These are phyloP conservation scores for Limnephilus marmoratus DNA, from an alignment of 2,888 invertebrate genomes.

Conservation along the genomic window DNA sequence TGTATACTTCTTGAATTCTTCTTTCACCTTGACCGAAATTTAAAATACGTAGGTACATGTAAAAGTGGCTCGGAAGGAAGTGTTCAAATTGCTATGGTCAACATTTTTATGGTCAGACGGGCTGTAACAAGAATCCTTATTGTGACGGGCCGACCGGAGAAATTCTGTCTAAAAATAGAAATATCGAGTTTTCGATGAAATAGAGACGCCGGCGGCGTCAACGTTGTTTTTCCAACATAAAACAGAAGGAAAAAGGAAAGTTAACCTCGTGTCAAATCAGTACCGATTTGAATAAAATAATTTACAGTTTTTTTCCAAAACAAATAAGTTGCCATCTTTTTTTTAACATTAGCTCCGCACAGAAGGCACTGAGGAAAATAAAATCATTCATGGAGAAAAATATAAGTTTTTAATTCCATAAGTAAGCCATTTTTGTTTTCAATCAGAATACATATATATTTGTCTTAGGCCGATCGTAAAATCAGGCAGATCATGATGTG, in stretches of 20 bases:
- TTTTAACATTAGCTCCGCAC: too few species aligned
- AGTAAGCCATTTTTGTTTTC: too few species aligned
- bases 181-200: background rate
- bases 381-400: too few species aligned
- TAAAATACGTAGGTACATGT: background rate
- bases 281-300: background rate
- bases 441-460: too few species aligned
- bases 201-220: background rate
- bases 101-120: background rate
- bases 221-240: background rate
- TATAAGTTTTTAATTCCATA: too few species aligned
- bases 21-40: background rate
- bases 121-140: background rate
- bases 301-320: background rate
- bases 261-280: background rate
- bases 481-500: too few species aligned
- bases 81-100: background rate
- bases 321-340: too few species aligned
- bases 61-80: background rate
- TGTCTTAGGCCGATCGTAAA: too few species aligned
- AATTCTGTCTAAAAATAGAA: background rate
- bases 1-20: background rate
- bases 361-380: too few species aligned
- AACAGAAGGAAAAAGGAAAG: background rate
- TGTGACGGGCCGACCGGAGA: background rate